Evolutionary conservation across 2,797 vertebrate species (phyloP), one percentile per base, ranked within the genome.

Genomic region (Manis pentadactyla): DNA sequence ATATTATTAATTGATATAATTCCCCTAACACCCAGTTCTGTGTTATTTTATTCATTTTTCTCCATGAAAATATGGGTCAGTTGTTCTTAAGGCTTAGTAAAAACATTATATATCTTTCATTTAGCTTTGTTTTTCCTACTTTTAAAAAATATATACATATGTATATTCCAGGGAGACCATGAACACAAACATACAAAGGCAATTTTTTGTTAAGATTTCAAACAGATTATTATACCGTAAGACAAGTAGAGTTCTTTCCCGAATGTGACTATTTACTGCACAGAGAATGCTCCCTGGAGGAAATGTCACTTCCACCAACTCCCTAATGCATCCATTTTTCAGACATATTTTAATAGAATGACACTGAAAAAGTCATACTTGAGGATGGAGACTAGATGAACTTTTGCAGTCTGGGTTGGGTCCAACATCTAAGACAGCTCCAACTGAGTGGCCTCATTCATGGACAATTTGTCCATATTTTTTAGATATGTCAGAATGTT

Each of bases 351-450:
- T 29, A 91, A 75, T 94, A 81, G 34, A 95, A 75, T 59, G 39
- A 92, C 83, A 94, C 0, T 66, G 46, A 77, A 87, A 97, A 96
- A 63, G 88, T 15, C 15, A 94, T 92, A 55, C 10, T 81, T 63
- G 34, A 96, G 49, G 92, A 92, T 21, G 13, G 87, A 97, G 98
- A 96, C 19, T 75, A n/a, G 53, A 21, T 57, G 75, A 53, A 42
- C 79, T 96, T 92, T 74, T 87, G 69, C 86, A 97, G 81, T 73
- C 34, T 77, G 71, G 94, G n/a, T 59, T 53, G 93, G 75, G n/a
- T 97, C 66, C 37, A 97, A 92, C 97, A 94, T 87, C 61, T 97
- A 78, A 74, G 29, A 97, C 78, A 63, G 23, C 9, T 93, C 23
- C 83, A 91, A 7, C 61, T 7, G 8, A 97, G 34, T 89, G 34